Base-by-base conservation (phyloP, 1,140 invertebrate species). In the Rhagoletis zephyria region DNA sequence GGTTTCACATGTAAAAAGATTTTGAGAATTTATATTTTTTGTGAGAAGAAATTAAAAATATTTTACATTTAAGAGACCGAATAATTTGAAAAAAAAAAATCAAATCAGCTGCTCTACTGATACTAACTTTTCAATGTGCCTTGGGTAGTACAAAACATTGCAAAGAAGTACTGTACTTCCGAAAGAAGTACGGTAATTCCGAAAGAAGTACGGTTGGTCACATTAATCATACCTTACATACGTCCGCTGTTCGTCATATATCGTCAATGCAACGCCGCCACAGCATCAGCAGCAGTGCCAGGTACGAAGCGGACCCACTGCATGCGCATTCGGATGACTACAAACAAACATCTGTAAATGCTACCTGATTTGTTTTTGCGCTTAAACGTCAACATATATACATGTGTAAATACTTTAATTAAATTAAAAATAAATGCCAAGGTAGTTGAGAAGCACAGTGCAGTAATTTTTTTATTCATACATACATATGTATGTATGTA, bases 401-500 rank as follows among this genome's bases (percentile, higher is more conserved):
- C 67, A 42, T 67, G 40, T 9, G 61, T 63, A 14, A 63, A 14
- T 4, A 6, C 61, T 30, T 30, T 30, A 30, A 19, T 2, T 70
- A 30, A 70, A 74, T 74, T 74, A 74, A 74, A 74, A 74, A 74
- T 74, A 74, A 74, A 74, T 74, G 40, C 45, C 67, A 74, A 74
- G 67, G 67, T 74, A 74, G 67, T 48, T 48, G 67, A n/a, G 45
- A 45, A 74, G 40, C 40, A 16, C 42, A 45, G 40, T 74, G 42
- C 12, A 48, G 5, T 42, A 40, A 40, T 74, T 74, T n/a, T 48
- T 67, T 0, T 67, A 40, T 30, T 67, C 45, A 2, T 67, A 30
- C 30, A 30, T 30, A 30, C 30, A 30, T 30, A 30, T 30, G 30
- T 30, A 30, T 30, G 30, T 30, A 30, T 30, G 30, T 30, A 30